Percentiles rank a stretch among this genome's conserved stretches.
phyloP scores from a whole-genome alignment of 1,140 invertebrate species.

The Pentalonia nigronervosa region DNA sequence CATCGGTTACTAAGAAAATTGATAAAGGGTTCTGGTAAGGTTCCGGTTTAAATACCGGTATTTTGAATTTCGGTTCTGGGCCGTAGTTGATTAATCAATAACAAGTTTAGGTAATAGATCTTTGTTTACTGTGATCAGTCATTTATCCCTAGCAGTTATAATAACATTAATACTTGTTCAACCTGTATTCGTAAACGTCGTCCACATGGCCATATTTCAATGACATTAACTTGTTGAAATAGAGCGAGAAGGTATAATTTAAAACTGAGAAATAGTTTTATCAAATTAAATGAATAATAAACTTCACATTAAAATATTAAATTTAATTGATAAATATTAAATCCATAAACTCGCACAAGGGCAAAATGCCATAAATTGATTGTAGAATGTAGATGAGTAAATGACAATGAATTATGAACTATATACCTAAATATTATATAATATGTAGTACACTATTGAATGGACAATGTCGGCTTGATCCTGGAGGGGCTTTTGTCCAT shows the following conservation, averaged over 20 bases:
- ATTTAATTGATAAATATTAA: not conserved
- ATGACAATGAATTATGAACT: too few species aligned
- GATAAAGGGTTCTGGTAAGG: not conserved
- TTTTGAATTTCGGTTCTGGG: not conserved
- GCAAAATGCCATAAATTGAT: not conserved
- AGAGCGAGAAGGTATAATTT: not conserved
- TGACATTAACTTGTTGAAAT: not conserved
- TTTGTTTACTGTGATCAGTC: not conserved
- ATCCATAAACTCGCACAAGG: not conserved
- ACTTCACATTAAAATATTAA: not conserved
- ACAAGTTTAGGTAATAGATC: not conserved
- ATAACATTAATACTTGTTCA: not conserved
- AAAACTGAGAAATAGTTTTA: not conserved
- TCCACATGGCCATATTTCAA: slow-evolving; percentile 55
- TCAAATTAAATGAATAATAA: not conserved
- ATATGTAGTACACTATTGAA: not conserved
- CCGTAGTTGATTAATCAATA: not conserved
- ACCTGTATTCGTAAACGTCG: slow-evolving; percentile 53
- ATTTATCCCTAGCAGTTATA: not conserved
- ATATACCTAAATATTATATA: too few species aligned
- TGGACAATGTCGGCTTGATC: not conserved
- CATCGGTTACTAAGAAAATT: not conserved
- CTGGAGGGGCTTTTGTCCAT: too few species aligned
- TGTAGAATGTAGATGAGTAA: too few species aligned
- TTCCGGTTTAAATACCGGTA: not conserved